Evolutionary conservation across 2,113 vertebrate genomes (phyloP).

Genomic region (Colossoma macropomum): DNA sequence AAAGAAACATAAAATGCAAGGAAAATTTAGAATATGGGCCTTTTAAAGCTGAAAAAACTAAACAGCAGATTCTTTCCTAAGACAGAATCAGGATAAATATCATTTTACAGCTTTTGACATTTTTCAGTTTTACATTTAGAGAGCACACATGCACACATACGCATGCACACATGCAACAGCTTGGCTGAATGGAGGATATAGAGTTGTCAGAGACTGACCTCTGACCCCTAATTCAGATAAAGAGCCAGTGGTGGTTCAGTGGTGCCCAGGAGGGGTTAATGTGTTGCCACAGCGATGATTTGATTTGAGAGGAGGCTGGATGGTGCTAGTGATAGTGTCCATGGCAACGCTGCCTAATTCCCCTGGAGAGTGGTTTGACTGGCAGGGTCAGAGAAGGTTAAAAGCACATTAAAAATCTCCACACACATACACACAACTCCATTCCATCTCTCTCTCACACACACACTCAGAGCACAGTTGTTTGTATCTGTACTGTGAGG

Average conservation of each 20-base stretch:
- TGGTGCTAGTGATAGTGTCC: conserved; percentile 61
- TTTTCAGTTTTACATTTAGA: neutral
- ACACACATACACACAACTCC: conserved; percentile 19
- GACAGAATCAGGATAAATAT: too few relatives aligned
- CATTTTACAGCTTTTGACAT: neutral
- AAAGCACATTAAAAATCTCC: conserved; percentile 59
- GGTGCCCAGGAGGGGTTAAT: conserved; percentile 26
- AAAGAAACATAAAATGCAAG: too few relatives aligned
- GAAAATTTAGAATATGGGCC: too few relatives aligned
- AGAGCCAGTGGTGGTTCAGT: neutral
- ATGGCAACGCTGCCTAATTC: conserved; percentile 58
- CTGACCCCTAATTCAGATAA: conserved; percentile 28
- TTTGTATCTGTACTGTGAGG: neutral
- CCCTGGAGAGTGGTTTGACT: conserved; percentile 42
- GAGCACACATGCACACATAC: neutral
- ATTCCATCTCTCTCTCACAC: conserved; percentile 30
- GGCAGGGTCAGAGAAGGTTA: conserved; percentile 56
- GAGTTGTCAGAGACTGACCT: conserved; percentile 3
- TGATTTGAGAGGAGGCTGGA: conserved; percentile 45
- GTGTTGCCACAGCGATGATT: conserved; percentile 43
- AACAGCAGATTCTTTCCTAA: too few relatives aligned
- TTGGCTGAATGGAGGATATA: neutral
- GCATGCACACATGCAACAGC: neutral
- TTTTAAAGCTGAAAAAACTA: too few relatives aligned
- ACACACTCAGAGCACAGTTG: conserved; percentile 10